Evolutionary conservation across 2,797 vertebrate species (phyloP).

Genomic region (Buphagus erythrorhynchus): DNA sequence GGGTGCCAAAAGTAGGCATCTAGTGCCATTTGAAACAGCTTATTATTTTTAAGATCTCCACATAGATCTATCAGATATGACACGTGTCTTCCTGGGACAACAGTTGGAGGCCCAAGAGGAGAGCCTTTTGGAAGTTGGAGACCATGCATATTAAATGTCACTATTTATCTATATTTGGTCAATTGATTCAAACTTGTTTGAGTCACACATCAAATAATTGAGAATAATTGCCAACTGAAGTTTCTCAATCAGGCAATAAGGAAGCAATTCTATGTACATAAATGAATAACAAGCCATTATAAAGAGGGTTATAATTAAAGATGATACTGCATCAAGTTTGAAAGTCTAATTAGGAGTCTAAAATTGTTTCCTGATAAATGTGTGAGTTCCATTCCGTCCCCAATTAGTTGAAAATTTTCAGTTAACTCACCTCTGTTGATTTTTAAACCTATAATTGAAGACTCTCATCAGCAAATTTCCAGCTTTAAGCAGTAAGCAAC

Average conservation of each 20-base stretch:
- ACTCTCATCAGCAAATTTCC: background rate
- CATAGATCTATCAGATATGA: background rate
- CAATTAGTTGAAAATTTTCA: background rate
- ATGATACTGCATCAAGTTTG: slow-evolving; percentile 12
- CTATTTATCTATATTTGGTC: background rate
- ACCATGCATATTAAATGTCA: background rate
- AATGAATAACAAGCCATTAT: slow-evolving; percentile 33
- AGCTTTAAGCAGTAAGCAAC: background rate
- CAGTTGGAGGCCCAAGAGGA: background rate
- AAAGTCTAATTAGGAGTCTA: slow-evolving; percentile 34
- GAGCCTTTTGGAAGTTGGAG: background rate
- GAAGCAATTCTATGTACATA: slow-evolving; percentile 29
- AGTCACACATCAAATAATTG: slow-evolving; percentile 13
- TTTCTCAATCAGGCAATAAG: slow-evolving; percentile 38
- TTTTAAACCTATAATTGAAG: background rate
- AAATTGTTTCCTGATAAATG: slow-evolving; percentile 51
- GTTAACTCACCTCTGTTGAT: background rate
- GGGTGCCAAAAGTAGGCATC: background rate
- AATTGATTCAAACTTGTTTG: background rate
- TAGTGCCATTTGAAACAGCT: background rate
- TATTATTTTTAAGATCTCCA: background rate
- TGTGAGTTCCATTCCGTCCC: background rate
- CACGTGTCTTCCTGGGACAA: background rate
- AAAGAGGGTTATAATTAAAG: slow-evolving; percentile 33
- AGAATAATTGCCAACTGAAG: slow-evolving; percentile 27